Conservation (phyloP, 2,113 vertebrate species). For the Progne subis region DNA sequence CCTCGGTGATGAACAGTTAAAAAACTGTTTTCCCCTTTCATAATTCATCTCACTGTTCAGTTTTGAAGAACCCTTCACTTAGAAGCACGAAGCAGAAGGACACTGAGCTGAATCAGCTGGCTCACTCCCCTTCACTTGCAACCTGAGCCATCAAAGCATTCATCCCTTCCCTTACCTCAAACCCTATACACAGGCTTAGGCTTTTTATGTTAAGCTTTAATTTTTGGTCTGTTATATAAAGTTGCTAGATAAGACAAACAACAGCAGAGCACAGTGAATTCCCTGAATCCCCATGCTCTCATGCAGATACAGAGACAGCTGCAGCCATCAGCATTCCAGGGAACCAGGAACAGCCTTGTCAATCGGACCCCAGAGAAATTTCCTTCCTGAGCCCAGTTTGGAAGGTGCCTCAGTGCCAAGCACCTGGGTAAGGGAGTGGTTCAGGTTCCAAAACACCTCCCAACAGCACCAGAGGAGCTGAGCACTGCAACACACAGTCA, state of each 20-base stretch:
- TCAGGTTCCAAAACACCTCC: background rate
- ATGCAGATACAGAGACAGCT: background rate
- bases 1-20: background rate
- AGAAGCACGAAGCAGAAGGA: background rate
- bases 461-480: background rate
- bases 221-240: background rate
- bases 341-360: background rate
- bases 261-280: background rate
- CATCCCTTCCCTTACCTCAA: background rate
- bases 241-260: background rate
- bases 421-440: background rate
- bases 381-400: background rate
- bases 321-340: background rate
- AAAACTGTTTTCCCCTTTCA: background rate
- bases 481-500: fast-evolving
- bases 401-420: background rate
- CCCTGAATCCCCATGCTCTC: background rate
- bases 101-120: background rate
- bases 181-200: background rate
- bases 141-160: background rate
- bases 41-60: background rate
- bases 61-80: background rate
- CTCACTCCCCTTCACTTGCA: background rate
- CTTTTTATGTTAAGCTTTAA: background rate
- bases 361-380: background rate